Conservation (phyloP, 2,888 invertebrate genomes). For the Troilus luridus region DNA sequence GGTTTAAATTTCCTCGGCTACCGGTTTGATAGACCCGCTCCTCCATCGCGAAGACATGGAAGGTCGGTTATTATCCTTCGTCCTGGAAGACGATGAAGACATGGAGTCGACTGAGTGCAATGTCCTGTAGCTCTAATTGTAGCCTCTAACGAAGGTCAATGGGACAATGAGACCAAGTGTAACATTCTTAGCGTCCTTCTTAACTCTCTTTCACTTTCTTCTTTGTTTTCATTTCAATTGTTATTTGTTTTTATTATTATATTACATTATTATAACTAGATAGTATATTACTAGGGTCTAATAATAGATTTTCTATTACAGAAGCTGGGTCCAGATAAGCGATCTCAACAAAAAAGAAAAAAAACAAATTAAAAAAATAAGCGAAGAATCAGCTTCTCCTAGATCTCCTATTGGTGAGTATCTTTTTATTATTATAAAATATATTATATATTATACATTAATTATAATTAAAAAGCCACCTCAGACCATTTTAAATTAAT, state of each 20-base stretch:
- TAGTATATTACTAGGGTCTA: background rate
- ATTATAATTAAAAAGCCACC: background rate
- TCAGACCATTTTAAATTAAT: background rate
- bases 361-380: constrained; percentile 41
- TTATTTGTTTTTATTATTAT: background rate
- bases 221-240: background rate
- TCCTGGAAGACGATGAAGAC: background rate
- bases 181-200: background rate
- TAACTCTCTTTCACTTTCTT: constrained; percentile 24
- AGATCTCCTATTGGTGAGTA: constrained; percentile 58
- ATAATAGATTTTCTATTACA: constrained; percentile 30
- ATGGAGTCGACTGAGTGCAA: background rate
- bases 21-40: constrained; percentile 7
- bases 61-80: background rate
- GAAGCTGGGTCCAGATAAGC: constrained; percentile 52
- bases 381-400: constrained; percentile 58
- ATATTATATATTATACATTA: background rate
- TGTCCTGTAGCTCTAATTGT: constrained; percentile 50
- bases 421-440: background rate
- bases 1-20: background rate
- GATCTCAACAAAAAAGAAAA: constrained; percentile 57
- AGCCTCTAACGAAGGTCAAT: constrained; percentile 58
- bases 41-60: background rate
- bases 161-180: constrained; percentile 54
- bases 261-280: background rate